Evolutionary conservation across 2,888 invertebrate genomes (phyloP).

Genomic region (Ganaspis brasiliensis): DNA sequence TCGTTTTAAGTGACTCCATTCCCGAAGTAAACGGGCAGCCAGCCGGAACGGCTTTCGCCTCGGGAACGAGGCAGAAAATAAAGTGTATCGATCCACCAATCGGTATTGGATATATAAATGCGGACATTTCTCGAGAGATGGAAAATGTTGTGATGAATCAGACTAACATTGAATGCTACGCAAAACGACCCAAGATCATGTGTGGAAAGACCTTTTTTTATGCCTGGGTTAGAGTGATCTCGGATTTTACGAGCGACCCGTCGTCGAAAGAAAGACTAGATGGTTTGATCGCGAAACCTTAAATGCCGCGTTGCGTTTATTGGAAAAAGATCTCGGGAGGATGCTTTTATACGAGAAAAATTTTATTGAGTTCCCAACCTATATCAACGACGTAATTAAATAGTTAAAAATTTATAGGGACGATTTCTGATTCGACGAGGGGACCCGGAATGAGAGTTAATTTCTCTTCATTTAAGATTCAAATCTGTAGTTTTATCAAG

Average conservation of each 20-base stretch:
- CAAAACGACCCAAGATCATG: slow-evolving; percentile 32
- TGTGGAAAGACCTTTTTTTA: slow-evolving; percentile 25
- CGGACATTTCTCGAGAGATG: slow-evolving; percentile 1
- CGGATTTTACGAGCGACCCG: slow-evolving; percentile 35
- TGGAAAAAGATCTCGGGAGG: slow-evolving; percentile 31
- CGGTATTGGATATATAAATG: slow-evolving; percentile 15
- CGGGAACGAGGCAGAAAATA: slow-evolving; percentile 43
- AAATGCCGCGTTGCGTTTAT: slow-evolving; percentile 34
- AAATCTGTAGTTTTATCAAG: too few relatives aligned
- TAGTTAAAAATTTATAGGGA: slow-evolving; percentile 21
- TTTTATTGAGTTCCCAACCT: slow-evolving; percentile 6
- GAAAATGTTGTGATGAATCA: slow-evolving; percentile 18
- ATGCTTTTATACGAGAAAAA: slow-evolving; percentile 30
- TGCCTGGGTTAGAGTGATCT: slow-evolving; percentile 22
- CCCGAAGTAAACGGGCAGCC: slow-evolving; percentile 28
- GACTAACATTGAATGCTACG: slow-evolving; percentile 19
- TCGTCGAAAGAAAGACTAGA: slow-evolving; percentile 23
- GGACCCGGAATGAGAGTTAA: neutral
- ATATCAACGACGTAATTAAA: slow-evolving; percentile 16
- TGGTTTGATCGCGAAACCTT: slow-evolving; percentile 8
- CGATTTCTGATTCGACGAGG: neutral
- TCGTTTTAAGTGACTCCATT: slow-evolving; percentile 25
- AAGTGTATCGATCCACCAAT: slow-evolving; percentile 43
- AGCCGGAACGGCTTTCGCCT: slow-evolving; percentile 37
- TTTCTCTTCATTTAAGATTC: neutral